Evolutionary conservation across 2,888 invertebrate species (phyloP).

Genomic region (Aphelenchoides bicaudatus): DNA sequence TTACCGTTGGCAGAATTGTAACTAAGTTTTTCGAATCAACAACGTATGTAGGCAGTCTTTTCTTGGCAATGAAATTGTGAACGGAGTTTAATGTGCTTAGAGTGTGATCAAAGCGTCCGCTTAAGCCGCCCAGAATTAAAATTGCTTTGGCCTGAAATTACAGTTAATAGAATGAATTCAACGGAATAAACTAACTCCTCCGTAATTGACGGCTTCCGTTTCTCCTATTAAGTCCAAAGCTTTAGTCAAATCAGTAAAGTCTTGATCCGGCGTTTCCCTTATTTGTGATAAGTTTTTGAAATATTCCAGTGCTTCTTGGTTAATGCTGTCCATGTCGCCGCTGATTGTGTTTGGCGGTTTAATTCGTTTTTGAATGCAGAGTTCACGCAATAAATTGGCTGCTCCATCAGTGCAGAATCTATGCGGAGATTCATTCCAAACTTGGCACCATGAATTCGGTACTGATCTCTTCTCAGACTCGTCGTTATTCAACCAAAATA

Average conservation of each 20-base stretch:
- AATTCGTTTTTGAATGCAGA: constrained; percentile 22
- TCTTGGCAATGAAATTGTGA: constrained; percentile 10
- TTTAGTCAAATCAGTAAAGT: constrained; percentile 44
- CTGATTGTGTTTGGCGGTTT: constrained; percentile 35
- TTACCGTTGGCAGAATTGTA: constrained; percentile 3
- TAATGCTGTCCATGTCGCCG: constrained; percentile 53
- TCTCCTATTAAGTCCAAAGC: constrained; percentile 32
- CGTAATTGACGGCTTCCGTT: neutral
- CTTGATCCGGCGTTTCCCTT: constrained; percentile 41
- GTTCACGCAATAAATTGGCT: constrained; percentile 36
- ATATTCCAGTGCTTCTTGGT: constrained; percentile 24
- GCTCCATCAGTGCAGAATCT: constrained; percentile 52
- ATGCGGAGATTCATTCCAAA: constrained; percentile 43
- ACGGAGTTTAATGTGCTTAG: constrained; percentile 45
- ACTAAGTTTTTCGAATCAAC: constrained; percentile 12
- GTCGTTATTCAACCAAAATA: constrained; percentile 24
- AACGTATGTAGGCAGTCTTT: neutral
- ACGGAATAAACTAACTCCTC: constrained; percentile 4
- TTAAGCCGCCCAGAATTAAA: constrained; percentile 43
- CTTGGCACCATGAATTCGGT: constrained; percentile 28
- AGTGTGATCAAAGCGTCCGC: constrained; percentile 54
- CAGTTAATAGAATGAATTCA: neutral
- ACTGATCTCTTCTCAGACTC: neutral
- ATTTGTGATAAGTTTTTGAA: constrained; percentile 25
- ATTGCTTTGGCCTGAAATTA: constrained; percentile 27